Evolutionary conservation across 2,888 invertebrate genomes (phyloP), one percentile per base, ranked within the genome.

Genomic region (Auanema freiburgensis): DNA sequence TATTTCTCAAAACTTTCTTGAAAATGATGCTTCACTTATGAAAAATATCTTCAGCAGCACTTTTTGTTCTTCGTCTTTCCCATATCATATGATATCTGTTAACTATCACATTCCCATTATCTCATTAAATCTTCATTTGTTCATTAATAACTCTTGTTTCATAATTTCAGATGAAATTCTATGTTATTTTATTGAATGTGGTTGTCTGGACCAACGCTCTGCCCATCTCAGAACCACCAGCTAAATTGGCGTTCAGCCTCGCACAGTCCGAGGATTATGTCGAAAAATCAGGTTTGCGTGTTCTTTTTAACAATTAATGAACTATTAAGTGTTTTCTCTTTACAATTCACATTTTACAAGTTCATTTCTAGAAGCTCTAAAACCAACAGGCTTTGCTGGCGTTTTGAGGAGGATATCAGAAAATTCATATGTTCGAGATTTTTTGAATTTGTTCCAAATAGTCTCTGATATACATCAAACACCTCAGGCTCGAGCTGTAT

Each of bases 111-210:
- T 11, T 16, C 33, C 12, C 18, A 65, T 62, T 56, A 57, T 12
- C 50, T 56, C 61, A 59, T 46, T 1, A 62, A 58, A 59, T 56
- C 60, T 60, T 46, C 57, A 42, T 54, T 60, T 57, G 63, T 59
- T 56, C 57, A n/a, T 56, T 61, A 66, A 61, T 44, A 53, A 59
- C 16, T 59, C 63, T 59, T 63, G 63, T 52, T 56, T 57, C 42
- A 49, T 59, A 46, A 59, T 66, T 66, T 57, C 62, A 53, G 62
- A 58, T 52, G 66, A 61, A 62, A 59, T 53, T 51, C 59, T 60
- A 57, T 53, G 54, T 55, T 50, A 61, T 65, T 55, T 59, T 65
- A 57, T 57, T 57, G 18, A 23, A n/a, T 5, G 23, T 56, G 12
- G 42, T 50, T 11, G 12, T 50, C n/a, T 11, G 21, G 24, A 12